These are phyloP conservation scores for Neocrepidodera transversa DNA, from an alignment of 2,888 invertebrate species.

Conservation along the genomic window DNA sequence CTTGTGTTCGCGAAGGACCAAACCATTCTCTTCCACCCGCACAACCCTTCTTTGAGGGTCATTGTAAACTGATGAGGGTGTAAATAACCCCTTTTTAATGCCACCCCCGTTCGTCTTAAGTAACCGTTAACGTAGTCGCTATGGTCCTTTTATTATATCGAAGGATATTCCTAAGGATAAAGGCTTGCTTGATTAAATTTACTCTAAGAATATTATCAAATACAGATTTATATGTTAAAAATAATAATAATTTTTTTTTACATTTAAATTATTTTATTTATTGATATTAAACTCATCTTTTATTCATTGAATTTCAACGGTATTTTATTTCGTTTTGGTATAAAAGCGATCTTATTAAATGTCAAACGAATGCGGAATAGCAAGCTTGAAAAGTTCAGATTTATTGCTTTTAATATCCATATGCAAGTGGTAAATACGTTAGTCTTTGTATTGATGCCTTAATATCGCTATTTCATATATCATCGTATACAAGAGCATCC, in stretches of 20 bases:
- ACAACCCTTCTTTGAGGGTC: slow-evolving; percentile 60
- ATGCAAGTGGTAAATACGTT: slow-evolving; percentile 41
- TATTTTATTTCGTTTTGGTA: no score
- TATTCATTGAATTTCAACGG: no score
- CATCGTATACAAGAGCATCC: slow-evolving; percentile 20
- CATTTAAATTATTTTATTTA: no score
- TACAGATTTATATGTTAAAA: no score
- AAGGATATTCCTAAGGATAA: slow-evolving; percentile 48
- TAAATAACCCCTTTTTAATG: slow-evolving; percentile 61
- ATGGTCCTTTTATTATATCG: slow-evolving; percentile 58
- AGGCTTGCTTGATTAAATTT: slow-evolving; percentile 45
- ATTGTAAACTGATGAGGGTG: slow-evolving; percentile 75
- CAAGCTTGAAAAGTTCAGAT: slow-evolving; percentile 37
- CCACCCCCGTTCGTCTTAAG: slow-evolving; percentile 53
- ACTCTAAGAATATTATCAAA: slow-evolving; percentile 42
- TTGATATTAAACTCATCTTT: no score
- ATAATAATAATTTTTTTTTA: no score
- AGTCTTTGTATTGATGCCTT: slow-evolving; percentile 40
- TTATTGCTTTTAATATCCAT: slow-evolving; percentile 46
- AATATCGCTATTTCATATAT: slow-evolving; percentile 43
- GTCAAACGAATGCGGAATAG: slow-evolving; percentile 2
- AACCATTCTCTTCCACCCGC: slow-evolving; percentile 30
- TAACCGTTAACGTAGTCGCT: slow-evolving; percentile 55
- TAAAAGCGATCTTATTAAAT: slow-evolving; percentile 19
- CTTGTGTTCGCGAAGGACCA: slow-evolving; percentile 43